phyloP scores from a whole-genome alignment of 2,797 vertebrate species.

The Zalophus californianus region DNA sequence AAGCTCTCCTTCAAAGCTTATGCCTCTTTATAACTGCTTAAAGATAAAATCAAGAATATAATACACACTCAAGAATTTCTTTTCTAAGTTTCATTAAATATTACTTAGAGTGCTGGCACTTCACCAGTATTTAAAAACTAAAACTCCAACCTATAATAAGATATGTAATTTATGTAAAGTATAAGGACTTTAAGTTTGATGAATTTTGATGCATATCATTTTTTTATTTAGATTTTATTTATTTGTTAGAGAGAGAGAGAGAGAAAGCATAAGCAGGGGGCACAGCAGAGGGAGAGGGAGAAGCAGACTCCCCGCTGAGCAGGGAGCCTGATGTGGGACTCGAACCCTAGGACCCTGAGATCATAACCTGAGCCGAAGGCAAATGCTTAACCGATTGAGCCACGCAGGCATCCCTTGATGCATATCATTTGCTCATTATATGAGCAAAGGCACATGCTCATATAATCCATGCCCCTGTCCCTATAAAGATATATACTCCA shows the following conservation, averaged over 20 bases:
- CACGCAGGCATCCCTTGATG: not conserved
- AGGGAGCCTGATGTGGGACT: too few species aligned
- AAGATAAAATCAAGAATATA: not conserved
- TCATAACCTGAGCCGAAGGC: too few species aligned
- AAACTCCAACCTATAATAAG: not conserved
- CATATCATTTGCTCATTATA: not conserved
- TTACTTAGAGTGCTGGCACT: not conserved
- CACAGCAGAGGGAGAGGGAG: too few species aligned
- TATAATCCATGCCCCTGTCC: not conserved
- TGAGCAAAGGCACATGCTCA: not conserved
- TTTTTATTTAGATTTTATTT: not conserved
- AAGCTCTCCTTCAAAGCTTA: not conserved
- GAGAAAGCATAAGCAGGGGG: too few species aligned
- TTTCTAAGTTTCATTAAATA: not conserved
- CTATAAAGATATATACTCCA: not conserved
- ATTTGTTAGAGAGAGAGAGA: too few species aligned
- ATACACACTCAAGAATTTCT: not conserved
- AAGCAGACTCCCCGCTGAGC: too few species aligned
- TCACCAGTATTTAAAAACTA: not conserved
- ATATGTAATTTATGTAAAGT: constrained; percentile 11
- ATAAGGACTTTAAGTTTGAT: not conserved
- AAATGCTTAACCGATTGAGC: too few species aligned
- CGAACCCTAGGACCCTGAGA: too few species aligned
- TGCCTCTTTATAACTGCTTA: not conserved
- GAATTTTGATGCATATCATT: not conserved